Evolutionary conservation across 2,113 vertebrate genomes (phyloP).

Genomic region (Mormoops blainvillei): DNA sequence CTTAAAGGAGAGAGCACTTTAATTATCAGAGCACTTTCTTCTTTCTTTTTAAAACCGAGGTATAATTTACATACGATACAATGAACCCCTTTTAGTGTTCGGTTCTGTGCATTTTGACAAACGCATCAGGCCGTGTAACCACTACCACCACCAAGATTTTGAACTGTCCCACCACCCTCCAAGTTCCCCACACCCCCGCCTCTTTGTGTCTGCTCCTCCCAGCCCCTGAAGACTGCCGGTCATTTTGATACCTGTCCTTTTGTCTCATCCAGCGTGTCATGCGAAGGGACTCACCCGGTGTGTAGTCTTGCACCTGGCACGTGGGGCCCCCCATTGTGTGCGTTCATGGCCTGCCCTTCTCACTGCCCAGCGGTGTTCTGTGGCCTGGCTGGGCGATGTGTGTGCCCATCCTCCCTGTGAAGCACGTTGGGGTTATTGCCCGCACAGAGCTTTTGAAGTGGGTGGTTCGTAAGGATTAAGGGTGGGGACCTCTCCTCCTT

Average conservation of each 20-base stretch:
- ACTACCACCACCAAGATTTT: not conserved
- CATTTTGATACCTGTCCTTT: not conserved
- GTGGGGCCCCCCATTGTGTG: too few relatives aligned
- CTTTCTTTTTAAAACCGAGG: not conserved
- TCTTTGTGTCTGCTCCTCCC: not conserved
- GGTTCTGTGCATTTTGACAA: not conserved
- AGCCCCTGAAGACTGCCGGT: not conserved
- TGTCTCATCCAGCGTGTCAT: not conserved
- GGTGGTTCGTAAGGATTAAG: not conserved
- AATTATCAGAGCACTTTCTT: not conserved
- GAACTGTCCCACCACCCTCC: not conserved
- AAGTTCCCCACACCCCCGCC: not conserved
- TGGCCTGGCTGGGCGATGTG: not conserved
- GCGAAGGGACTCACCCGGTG: not conserved
- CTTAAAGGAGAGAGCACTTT: not conserved
- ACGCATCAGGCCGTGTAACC: not conserved
- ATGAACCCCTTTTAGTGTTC: not conserved
- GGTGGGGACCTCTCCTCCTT: not conserved
- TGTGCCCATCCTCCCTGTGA: not conserved
- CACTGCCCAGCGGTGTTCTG: not conserved
- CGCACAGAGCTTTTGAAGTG: not conserved
- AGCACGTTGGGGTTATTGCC: not conserved
- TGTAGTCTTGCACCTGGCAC: too few relatives aligned
- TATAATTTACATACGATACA: not conserved
- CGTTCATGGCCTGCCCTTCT: not conserved